Percentiles rank a stretch among this genome's conserved stretches.
These are phyloP conservation scores for Lagodon rhomboides DNA, from an alignment of 2,797 vertebrate species.

Conservation along the genomic window DNA sequence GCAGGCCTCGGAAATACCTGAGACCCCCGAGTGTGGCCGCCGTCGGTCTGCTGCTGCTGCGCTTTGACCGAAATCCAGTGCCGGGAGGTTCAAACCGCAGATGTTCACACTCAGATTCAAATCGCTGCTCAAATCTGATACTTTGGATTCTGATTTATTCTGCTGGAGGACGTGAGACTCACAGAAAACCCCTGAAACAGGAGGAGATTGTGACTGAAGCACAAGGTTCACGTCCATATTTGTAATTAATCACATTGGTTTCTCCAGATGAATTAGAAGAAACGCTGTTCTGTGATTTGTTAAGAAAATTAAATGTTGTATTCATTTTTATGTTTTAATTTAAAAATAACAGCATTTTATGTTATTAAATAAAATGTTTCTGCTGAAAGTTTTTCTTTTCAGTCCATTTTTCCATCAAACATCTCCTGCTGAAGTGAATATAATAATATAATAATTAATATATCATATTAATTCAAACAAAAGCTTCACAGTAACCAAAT, in stretches of 20 bases:
- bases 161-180: neutral
- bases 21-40: slow-evolving; percentile 22
- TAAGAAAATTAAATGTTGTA: no score
- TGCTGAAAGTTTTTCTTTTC: neutral
- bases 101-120: slow-evolving; percentile 15
- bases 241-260: no score
- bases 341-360: no score
- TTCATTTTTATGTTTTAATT: no score
- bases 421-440: no score
- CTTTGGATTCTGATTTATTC: neutral
- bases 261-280: neutral
- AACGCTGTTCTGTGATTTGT: no score
- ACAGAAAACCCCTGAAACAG: neutral
- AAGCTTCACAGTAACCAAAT: neutral
- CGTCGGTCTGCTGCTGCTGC: neutral
- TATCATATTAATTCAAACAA: no score
- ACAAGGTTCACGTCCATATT: no score
- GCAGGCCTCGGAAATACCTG: slow-evolving; percentile 73
- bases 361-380: neutral
- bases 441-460: no score
- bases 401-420: no score
- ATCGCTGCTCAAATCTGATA: neutral
- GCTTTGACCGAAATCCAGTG: neutral
- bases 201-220: neutral
- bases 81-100: slow-evolving; percentile 9